A percentile compares a stretch with the other conserved stretches of the same genome.
phyloP scores from a whole-genome alignment of 1,140 invertebrate genomes.

The Laupala kohalensis region DNA sequence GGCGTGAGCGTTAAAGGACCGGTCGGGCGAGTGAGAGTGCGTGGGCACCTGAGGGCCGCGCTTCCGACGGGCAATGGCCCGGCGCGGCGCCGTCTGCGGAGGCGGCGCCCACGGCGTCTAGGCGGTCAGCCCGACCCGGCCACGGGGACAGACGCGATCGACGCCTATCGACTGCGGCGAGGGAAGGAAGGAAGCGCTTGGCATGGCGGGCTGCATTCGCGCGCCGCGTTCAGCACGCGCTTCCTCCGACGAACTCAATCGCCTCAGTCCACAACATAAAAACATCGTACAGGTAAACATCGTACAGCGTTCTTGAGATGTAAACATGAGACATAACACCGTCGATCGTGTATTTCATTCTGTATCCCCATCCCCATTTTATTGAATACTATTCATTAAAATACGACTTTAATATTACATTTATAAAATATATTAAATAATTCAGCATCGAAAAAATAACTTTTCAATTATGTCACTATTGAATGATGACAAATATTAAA shows the following conservation, averaged over 20 bases:
- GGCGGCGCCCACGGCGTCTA: background rate
- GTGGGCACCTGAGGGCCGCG: too few relatives aligned
- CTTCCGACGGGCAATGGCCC: background rate
- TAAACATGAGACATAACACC: too few relatives aligned
- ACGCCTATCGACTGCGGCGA: background rate
- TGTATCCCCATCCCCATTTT: too few relatives aligned
- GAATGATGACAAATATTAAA: too few relatives aligned
- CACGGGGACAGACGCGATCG: background rate
- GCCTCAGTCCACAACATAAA: background rate
- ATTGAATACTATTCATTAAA: too few relatives aligned
- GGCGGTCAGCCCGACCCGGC: too few relatives aligned
- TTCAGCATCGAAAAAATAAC: too few relatives aligned
- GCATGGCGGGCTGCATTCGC: background rate
- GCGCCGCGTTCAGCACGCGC: background rate
- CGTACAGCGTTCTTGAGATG: too few relatives aligned
- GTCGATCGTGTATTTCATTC: too few relatives aligned
- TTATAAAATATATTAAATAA: too few relatives aligned
- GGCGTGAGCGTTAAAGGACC: background rate
- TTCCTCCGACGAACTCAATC: background rate
- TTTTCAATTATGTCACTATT: too few relatives aligned
- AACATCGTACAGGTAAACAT: background rate
- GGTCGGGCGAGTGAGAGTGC: background rate
- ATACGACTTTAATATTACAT: too few relatives aligned
- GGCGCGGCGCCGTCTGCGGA: background rate
- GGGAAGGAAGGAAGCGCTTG: background rate